phyloP scores from a whole-genome alignment of 2,113 vertebrate species.

The Sebastes schlegelii region DNA sequence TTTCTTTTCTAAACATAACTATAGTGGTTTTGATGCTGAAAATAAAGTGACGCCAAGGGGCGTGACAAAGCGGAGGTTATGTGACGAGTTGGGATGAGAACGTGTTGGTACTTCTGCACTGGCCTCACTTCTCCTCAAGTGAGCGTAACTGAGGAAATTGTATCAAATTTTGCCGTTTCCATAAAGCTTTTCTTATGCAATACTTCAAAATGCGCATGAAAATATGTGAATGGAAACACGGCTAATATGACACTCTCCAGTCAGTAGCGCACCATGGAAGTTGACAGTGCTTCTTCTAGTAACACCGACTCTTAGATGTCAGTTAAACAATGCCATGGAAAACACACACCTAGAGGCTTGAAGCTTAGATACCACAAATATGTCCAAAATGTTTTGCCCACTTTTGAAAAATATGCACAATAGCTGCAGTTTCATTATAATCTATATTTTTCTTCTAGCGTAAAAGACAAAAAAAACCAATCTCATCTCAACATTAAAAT shows the following conservation, averaged over 20 bases:
- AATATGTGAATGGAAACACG: too few species aligned
- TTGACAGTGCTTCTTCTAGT: not conserved
- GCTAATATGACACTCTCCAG: not conserved
- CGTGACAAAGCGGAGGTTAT: too few species aligned
- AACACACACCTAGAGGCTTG: not conserved
- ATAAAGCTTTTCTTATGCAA: too few species aligned
- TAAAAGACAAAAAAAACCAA: not conserved
- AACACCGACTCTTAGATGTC: not conserved
- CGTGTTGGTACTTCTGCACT: too few species aligned
- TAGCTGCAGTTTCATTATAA: not conserved
- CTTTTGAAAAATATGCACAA: not conserved
- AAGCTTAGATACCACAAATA: not conserved
- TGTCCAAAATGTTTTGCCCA: not conserved
- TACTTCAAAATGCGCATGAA: too few species aligned
- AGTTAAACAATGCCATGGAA: not conserved
- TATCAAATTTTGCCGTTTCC: too few species aligned
- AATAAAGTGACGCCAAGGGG: too few species aligned
- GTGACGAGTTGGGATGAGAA: too few species aligned
- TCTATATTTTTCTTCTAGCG: not conserved
- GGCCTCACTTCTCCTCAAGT: too few species aligned
- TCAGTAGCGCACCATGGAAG: not conserved
- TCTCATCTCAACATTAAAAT: not conserved
- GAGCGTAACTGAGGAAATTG: too few species aligned
- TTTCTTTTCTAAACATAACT: too few species aligned
- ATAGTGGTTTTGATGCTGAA: too few species aligned